phyloP scores from a whole-genome alignment of 2,888 invertebrate species.

The Pediacus dermestoides region DNA sequence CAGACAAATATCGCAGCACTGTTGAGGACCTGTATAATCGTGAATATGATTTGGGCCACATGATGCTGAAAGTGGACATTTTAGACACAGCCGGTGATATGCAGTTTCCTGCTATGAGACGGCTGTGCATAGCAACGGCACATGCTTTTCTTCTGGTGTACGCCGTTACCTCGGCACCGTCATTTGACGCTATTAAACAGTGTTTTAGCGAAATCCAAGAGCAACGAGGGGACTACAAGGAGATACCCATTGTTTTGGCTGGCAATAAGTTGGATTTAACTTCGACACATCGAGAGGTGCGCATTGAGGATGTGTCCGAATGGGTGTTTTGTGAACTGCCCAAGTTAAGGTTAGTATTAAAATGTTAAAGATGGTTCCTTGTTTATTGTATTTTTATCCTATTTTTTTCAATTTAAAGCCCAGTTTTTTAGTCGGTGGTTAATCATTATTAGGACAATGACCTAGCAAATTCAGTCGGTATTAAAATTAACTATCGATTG shows the following conservation, averaged over 20 bases:
- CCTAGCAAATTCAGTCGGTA: too few relatives aligned
- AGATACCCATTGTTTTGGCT: slow-evolving; percentile 81
- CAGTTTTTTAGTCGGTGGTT: too few relatives aligned
- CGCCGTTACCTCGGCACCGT: slow-evolving; percentile 69
- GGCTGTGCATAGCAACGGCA: slow-evolving; percentile 81
- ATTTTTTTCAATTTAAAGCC: too few relatives aligned
- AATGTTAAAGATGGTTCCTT: too few relatives aligned
- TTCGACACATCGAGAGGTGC: slow-evolving; percentile 65
- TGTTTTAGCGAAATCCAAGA: slow-evolving; percentile 81
- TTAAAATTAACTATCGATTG: too few relatives aligned
- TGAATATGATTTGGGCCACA: slow-evolving; percentile 74
- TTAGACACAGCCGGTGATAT: slow-evolving; percentile 81
- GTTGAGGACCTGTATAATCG: slow-evolving; percentile 85
- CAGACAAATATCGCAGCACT: slow-evolving; percentile 78
- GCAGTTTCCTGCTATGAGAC: slow-evolving; percentile 87
- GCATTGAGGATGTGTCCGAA: slow-evolving; percentile 75
- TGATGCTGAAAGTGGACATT: slow-evolving; percentile 75
- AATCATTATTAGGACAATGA: too few relatives aligned
- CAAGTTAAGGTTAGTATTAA: slow-evolving; percentile 67
- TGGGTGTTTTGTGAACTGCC: slow-evolving; percentile 77
- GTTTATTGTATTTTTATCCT: too few relatives aligned
- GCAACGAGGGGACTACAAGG: slow-evolving; percentile 69
- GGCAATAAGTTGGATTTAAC: slow-evolving; percentile 82
- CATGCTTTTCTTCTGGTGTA: slow-evolving; percentile 87
- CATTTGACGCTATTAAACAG: slow-evolving; percentile 69